phyloP scores from a whole-genome alignment of 2,888 invertebrate species.

The Hirtodrosophila duncani region DNA sequence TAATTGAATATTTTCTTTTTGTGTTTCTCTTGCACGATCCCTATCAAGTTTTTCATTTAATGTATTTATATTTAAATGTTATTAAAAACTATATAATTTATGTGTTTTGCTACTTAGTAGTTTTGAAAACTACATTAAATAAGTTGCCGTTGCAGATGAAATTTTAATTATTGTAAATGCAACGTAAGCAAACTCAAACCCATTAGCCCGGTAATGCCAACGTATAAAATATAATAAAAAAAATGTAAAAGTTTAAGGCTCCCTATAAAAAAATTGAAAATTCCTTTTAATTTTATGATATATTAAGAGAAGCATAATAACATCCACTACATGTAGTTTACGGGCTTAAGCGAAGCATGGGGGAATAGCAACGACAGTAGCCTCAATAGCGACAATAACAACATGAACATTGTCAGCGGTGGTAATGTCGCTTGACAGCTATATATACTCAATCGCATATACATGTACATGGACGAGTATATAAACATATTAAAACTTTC shows the following conservation, averaged over 20 bases:
- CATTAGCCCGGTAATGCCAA: too few species aligned
- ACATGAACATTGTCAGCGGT: conserved; percentile 40
- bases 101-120: background rate
- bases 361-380: background rate
- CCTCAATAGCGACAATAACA: conserved; percentile 39
- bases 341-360: conserved; percentile 7
- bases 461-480: too few species aligned
- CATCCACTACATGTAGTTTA: conserved; percentile 33
- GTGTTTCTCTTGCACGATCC: too few species aligned
- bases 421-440: conserved; percentile 14
- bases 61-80: too few species aligned
- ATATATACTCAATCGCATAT: too few species aligned
- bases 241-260: conserved; percentile 25
- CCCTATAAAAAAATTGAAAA: conserved; percentile 45
- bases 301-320: conserved; percentile 57
- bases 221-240: background rate
- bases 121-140: background rate
- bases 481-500: conserved; percentile 70
- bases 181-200: background rate
- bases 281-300: conserved; percentile 65
- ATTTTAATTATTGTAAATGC: conserved; percentile 33
- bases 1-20: too few species aligned
- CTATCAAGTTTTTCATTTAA: too few species aligned
- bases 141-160: background rate
- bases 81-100: too few species aligned